Base-by-base conservation (phyloP, 2,113 vertebrate genomes). In the Okapia johnstoni region DNA sequence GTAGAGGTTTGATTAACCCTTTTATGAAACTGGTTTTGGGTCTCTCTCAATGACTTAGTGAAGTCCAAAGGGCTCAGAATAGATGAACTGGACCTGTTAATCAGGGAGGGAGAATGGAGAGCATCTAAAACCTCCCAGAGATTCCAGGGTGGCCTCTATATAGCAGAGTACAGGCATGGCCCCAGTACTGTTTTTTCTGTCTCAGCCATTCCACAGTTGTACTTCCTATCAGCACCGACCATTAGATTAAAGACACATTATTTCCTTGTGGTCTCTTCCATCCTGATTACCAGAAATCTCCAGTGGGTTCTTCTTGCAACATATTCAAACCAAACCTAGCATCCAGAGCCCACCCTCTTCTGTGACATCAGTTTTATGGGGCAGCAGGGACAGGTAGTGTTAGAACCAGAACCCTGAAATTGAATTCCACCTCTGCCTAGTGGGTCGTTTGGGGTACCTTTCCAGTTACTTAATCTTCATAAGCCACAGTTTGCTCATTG, bases 391-490 rank as follows among this genome's bases (percentile, higher is more conserved):
- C 46, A 26, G 14, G 85, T 85, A 57, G 50, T 23, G 57, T 93
- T 76, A 57, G 52, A 92, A 80, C 79, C 48, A 85, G 55, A 79
- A 76, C 4, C 23, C 28, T 92, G 66, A 23, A 23, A 43, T 36
- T 92, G 36, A 88, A 36, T 84, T 21, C 57, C 77, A 88, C 23
- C 57, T 88, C 55, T 12, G 57, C 21, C 15, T 52, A 28, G 15
- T 88, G 54, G 48, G 30, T 93, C 7, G 2, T 19, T 63, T 90
- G 16, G 55, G 12, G 58, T 76, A 58, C 48, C 12, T 94, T 83
- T 48, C 48, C 17, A 63, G 46, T 55, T 90, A 85, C 52, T 92
- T 96, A 36, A 79, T 76, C 48, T 40, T 97, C n/a, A 43, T 84
- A 90, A 84, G 14, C 28, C 17, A 63, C 16, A 76, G 14, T 94